phyloP scores from a whole-genome alignment of 2,888 invertebrate species.

The Lagria hirta region DNA sequence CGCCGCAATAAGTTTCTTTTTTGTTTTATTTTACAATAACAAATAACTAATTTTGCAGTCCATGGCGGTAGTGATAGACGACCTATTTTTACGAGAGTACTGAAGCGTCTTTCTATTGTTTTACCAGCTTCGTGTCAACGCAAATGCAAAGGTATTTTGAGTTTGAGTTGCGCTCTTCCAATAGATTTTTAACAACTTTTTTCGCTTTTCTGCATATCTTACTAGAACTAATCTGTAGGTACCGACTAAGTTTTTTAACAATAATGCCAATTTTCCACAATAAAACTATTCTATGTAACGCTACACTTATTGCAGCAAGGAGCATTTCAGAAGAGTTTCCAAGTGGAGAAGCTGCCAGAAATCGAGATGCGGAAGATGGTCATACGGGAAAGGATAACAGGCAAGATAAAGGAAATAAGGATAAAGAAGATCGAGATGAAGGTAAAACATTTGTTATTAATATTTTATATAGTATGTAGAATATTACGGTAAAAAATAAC shows the following conservation, averaged over 20 bases:
- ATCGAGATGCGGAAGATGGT: slow-evolving; percentile 63
- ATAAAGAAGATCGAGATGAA: slow-evolving; percentile 92
- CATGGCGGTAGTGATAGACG: slow-evolving; percentile 48
- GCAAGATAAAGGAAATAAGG: slow-evolving; percentile 61
- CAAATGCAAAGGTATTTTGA: slow-evolving; percentile 54
- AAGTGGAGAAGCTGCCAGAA: slow-evolving; percentile 74
- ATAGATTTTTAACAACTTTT: no score
- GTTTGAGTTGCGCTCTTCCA: slow-evolving; percentile 15
- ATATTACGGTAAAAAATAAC: no score
- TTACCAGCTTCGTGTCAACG: slow-evolving; percentile 72
- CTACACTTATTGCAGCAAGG: slow-evolving; percentile 68
- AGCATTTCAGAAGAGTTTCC: slow-evolving; percentile 98
- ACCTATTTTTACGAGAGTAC: slow-evolving; percentile 50
- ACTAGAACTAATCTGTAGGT: neutral
- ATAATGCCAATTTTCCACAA: no score
- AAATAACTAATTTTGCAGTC: slow-evolving; percentile 54
- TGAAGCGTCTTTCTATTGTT: slow-evolving; percentile 61
- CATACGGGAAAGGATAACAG: slow-evolving; percentile 46
- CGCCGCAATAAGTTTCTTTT: slow-evolving; percentile 44
- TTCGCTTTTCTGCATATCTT: neutral
- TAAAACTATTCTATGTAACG: no score
- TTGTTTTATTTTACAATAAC: slow-evolving; percentile 51
- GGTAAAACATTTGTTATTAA: no score
- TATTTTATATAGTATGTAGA: no score
- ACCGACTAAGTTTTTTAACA: no score